Percentiles rank a stretch among this genome's conserved stretches.
These are phyloP conservation scores for Stramonita haemastoma DNA, from an alignment of 2,888 invertebrate genomes.

Conservation along the genomic window DNA sequence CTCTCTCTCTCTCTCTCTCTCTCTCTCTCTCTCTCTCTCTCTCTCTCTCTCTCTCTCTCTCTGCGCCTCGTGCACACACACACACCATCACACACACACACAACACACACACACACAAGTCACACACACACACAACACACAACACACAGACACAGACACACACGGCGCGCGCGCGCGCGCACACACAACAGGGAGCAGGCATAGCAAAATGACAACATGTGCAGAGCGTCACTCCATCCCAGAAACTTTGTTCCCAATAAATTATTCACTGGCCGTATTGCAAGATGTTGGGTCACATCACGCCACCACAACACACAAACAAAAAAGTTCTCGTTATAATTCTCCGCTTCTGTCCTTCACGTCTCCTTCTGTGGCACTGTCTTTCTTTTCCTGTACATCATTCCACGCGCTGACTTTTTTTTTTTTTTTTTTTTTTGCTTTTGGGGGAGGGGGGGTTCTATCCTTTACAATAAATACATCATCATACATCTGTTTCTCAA, in stretches of 20 bases:
- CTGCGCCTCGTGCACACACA: background rate
- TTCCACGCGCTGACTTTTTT: no score
- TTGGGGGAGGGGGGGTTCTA: no score
- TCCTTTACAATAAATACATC: no score
- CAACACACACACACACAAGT: no score
- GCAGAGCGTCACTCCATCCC: background rate
- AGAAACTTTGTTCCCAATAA: slow-evolving; percentile 27
- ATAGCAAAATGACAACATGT: background rate
- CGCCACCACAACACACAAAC: background rate
- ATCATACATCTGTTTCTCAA: no score
- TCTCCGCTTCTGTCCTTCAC: no score
- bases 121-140: background rate
- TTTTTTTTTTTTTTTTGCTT: no score
- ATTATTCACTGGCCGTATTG: slow-evolving; percentile 28
- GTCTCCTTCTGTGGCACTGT: no score
- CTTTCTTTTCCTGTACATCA: no score
- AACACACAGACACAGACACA: background rate
- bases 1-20: background rate
- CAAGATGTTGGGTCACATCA: background rate
- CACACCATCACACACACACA: slow-evolving; percentile 1
- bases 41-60: slow-evolving; percentile 1
- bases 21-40: no score
- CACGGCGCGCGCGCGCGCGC: background rate
- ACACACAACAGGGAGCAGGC: background rate
- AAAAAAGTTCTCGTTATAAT: no score